phyloP scores from a whole-genome alignment of 2,797 vertebrate species.

The Fratercula arctica region DNA sequence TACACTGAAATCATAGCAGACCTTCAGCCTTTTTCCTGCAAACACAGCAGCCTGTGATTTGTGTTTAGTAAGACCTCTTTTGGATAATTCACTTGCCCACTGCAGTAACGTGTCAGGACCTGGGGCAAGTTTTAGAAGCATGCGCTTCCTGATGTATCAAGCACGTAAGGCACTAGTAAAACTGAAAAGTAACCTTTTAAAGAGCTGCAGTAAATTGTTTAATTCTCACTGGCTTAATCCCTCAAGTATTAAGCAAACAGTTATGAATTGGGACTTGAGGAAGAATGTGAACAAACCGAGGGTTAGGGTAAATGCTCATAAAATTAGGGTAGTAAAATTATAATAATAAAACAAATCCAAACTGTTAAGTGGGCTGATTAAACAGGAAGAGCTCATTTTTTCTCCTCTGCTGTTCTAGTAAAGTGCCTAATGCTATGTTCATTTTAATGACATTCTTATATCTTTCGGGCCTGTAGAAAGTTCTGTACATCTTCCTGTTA shows the following conservation, averaged over 20 bases:
- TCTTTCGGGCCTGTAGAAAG: not conserved
- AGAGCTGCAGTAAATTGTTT: not conserved
- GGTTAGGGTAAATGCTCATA: not conserved
- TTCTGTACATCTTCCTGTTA: not conserved
- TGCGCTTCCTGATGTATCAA: not conserved
- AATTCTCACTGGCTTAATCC: constrained; percentile 20
- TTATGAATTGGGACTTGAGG: not conserved
- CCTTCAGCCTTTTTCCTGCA: not conserved
- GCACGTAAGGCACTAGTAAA: not conserved
- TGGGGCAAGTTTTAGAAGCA: not conserved
- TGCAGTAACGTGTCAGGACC: not conserved
- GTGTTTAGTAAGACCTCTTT: not conserved
- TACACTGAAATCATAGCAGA: not conserved
- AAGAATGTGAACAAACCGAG: not conserved
- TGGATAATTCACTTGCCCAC: not conserved
- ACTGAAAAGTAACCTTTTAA: not conserved
- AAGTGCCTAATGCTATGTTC: not conserved
- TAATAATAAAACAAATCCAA: constrained; percentile 47
- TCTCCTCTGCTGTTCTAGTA: not conserved
- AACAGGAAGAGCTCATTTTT: constrained; percentile 31
- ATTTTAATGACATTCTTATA: constrained; percentile 21
- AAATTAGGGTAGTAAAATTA: constrained; percentile 31
- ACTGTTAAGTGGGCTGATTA: constrained; percentile 27
- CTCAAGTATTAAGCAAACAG: constrained; percentile 48
- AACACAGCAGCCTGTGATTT: not conserved